Base-by-base conservation (phyloP, 1,140 invertebrate genomes). In the Asbolus verrucosus region DNA sequence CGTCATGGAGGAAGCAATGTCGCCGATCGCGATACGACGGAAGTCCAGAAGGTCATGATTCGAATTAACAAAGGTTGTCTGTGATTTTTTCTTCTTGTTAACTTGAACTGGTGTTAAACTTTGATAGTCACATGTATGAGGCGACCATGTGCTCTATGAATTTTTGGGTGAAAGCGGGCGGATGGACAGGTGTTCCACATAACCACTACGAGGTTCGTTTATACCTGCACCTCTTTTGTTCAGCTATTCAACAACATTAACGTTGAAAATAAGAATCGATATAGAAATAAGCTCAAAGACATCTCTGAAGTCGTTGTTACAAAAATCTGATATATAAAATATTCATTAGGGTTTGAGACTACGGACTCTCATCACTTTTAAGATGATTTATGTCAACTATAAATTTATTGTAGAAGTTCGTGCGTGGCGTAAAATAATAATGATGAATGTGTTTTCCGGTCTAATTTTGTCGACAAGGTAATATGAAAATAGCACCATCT, bases 111-210 rank as follows among this genome's bases (percentile, higher is more conserved):
- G n/a, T n/a, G n/a, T n/a, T n/a, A n/a, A n/a, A n/a, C n/a, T n/a
- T n/a, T n/a, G n/a, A n/a, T n/a, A n/a, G n/a, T n/a, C n/a, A n/a
- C n/a, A n/a, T n/a, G n/a, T n/a, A n/a, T n/a, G n/a, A n/a, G n/a
- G n/a, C n/a, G n/a, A n/a, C n/a, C n/a, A n/a, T n/a, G 24, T 27
- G 21, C 46, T 24, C 46, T 27, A 54, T 54, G 21, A 54, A 54
- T 31, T 54, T 36, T 54, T 54, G 46, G 46, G 46, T 54, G 46
- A 54, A 54, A 54, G 46, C 46, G 46, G 46, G 46, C 46, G 46
- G 46, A 54, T 54, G 46, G 46, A 54, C 46, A 54, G 46, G 46
- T 54, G 46, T 54, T 54, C 46, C 46, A 54, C 46, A 54, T 27
- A 54, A 14, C 46, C 46, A 50, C 8, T 18, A 54, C 41, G 1